Evolutionary conservation across 2,797 vertebrate species (phyloP), one percentile per base, ranked within the genome.

Genomic region (Cygnus olor): DNA sequence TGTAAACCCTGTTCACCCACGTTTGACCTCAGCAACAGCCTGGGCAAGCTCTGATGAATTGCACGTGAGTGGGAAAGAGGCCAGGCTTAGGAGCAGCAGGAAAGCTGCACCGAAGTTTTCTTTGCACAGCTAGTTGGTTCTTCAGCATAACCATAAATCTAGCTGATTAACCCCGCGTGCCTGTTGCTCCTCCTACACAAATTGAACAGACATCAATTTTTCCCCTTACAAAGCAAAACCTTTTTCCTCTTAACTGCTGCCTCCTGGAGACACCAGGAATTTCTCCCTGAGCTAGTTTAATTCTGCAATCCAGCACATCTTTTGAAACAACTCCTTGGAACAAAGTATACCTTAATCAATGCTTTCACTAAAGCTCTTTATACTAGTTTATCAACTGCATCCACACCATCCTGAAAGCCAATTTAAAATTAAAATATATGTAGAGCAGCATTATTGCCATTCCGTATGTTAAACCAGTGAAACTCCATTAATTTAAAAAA

Each of bases 41-140:
- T 54, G 58, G 90, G 70, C 30, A 32, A 1, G 4, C 45, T 85
- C 64, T 54, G 44, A 45, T 6, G 38, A 40, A 51, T 10, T 8
- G 16, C 44, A 25, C 0, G 0, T 2, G 63, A 51, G 15, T 22
- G 34, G 45, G 58, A 78, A 34, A 84, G 42, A 78, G 30, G 30
- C 68, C 90, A 60, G 66, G 49, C 16, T 85, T 22, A 36, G 38
- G 21, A 88, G 51, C 22, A 93, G 65, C 64, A 68, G 71, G 11
- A 42, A 79, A 28, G 40, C 5, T 78, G 51, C 21, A 40, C 28
- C 4, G 10, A 32, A 28, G 36, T 36, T 68, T 72, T 78, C 70
- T 78, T 72, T 51, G 57, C 6, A 0, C 34, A 10, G 24, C 2
- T 24, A 11, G 51, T 3, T n/a, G 0, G 4, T 72, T 3, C 9